Evolutionary conservation across 2,888 invertebrate genomes (phyloP).

Genomic region (Protonemura montana): DNA sequence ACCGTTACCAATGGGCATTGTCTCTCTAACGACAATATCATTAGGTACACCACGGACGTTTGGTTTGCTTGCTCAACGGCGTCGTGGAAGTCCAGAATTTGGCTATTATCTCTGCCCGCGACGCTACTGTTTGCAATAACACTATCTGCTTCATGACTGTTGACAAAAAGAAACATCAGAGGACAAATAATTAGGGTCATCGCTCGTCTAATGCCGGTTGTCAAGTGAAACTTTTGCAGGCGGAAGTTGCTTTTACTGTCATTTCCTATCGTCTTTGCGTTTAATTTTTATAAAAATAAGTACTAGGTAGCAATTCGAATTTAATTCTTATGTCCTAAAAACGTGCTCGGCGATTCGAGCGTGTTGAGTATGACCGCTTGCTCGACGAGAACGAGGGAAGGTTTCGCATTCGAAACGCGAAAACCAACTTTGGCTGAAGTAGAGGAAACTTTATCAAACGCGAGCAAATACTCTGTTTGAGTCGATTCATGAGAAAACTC

Average conservation of each 20-base stretch:
- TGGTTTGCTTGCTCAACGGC: background rate
- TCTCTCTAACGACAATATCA: background rate
- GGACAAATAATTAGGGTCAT: background rate
- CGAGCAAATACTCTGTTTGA: no score
- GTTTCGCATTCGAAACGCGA: no score
- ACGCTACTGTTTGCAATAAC: background rate
- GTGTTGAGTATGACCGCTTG: background rate
- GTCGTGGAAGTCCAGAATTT: no score
- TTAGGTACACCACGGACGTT: background rate
- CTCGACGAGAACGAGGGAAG: no score
- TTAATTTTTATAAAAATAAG: background rate
- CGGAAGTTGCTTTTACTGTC: conserved; percentile 20
- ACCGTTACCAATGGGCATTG: background rate
- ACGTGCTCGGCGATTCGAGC: background rate
- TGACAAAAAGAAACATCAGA: background rate
- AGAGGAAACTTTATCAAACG: no score
- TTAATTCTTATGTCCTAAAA: background rate
- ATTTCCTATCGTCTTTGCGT: conserved; percentile 19
- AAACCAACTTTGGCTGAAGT: no score
- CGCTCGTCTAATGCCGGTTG: conserved; percentile 9
- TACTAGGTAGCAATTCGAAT: background rate
- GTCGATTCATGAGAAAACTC: no score
- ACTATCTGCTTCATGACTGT: background rate
- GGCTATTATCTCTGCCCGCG: background rate
- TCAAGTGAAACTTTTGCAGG: background rate